Percentiles rank a stretch among this genome's conserved stretches.
These are phyloP conservation scores for Gallinago media DNA, from an alignment of 2,113 vertebrate species.

Conservation along the genomic window DNA sequence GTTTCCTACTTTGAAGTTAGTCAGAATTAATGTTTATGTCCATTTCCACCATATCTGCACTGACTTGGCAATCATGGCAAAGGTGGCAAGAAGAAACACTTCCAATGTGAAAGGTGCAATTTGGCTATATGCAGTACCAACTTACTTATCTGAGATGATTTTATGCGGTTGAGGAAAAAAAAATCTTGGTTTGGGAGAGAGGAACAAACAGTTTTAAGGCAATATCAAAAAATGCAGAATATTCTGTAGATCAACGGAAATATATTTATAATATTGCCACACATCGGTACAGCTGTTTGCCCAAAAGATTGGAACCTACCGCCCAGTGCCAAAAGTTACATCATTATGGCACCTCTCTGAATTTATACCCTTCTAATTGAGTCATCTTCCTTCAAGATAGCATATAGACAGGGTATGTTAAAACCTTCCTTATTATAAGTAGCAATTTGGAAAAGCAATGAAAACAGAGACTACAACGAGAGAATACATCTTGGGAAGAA, in stretches of 20 bases:
- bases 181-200: neutral
- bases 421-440: neutral
- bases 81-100: neutral
- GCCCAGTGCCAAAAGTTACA: neutral
- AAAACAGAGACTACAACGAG: neutral
- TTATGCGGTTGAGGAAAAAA: neutral
- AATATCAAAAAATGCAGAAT: neutral
- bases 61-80: neutral
- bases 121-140: neutral
- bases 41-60: neutral
- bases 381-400: neutral
- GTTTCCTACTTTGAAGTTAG: neutral
- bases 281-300: neutral
- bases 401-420: neutral
- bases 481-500: neutral
- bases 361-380: neutral
- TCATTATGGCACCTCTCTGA: neutral
- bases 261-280: neutral
- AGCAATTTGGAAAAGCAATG: neutral
- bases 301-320: neutral
- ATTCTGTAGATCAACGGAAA: neutral
- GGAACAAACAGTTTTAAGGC: neutral
- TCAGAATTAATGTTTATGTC: neutral
- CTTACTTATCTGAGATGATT: neutral
- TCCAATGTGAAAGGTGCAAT: neutral